Percentiles rank a stretch among this genome's conserved stretches.
phyloP scores from a whole-genome alignment of 2,113 vertebrate species.

The Pelecanus crispus region DNA sequence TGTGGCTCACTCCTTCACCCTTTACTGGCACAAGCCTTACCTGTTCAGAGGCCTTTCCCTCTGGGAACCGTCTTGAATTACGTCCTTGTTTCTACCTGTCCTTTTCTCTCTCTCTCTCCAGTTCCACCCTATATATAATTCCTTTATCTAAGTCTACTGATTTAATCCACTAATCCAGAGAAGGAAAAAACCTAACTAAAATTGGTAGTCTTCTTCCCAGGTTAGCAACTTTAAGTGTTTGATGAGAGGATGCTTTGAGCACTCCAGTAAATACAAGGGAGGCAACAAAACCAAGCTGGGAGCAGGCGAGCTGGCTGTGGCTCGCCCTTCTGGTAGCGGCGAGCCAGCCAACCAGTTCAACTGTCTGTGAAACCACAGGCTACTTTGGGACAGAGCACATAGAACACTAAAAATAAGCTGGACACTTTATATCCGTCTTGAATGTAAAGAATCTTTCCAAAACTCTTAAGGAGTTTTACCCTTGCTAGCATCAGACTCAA shows the following conservation, averaged over 20 bases:
- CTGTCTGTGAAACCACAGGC: neutral
- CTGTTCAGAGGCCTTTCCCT: neutral
- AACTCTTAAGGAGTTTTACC: neutral
- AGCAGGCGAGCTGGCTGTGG: neutral
- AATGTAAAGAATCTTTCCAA: conserved; percentile 23
- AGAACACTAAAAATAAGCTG: conserved; percentile 13
- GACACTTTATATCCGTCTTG: neutral
- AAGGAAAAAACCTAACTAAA: neutral
- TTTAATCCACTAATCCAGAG: neutral
- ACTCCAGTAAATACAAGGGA: neutral
- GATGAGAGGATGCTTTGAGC: neutral
- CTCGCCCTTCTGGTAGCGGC: neutral
- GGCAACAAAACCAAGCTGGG: neutral
- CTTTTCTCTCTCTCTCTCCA: neutral
- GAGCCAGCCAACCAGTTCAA: neutral
- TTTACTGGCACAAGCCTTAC: neutral
- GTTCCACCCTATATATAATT: neutral
- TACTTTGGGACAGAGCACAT: neutral
- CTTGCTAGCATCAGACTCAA: neutral
- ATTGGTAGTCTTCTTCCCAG: neutral
- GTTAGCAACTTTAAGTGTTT: neutral
- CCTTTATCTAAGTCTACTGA: neutral
- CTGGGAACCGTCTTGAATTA: neutral
- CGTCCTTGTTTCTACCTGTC: neutral
- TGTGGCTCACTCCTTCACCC: neutral